phyloP scores from a whole-genome alignment of 2,797 vertebrate genomes.

The Mionectes olivaceus region DNA sequence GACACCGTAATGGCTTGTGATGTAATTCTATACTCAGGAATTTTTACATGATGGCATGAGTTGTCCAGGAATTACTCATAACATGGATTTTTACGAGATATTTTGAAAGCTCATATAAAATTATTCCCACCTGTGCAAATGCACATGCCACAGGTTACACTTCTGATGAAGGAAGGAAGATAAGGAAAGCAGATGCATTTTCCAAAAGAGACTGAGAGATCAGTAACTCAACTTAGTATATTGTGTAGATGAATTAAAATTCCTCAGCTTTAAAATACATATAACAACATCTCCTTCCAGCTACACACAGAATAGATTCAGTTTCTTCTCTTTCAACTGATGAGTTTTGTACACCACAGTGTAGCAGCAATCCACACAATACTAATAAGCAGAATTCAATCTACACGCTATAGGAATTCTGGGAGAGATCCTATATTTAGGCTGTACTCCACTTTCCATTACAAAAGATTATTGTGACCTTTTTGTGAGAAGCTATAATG shows the following conservation, averaged over 20 bases:
- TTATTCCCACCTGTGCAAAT: not conserved
- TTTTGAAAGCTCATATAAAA: not conserved
- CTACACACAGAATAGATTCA: not conserved
- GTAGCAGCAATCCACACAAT: not conserved
- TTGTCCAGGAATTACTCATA: not conserved
- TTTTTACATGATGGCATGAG: not conserved
- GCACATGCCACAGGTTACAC: not conserved
- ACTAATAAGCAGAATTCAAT: conserved; percentile 38
- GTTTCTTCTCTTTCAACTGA: not conserved
- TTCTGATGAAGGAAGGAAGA: not conserved
- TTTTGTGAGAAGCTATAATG: conserved; percentile 57
- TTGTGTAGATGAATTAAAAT: not conserved
- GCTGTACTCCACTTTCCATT: conserved; percentile 33
- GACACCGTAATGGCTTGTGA: not conserved
- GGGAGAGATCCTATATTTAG: conserved; percentile 55
- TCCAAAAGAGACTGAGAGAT: not conserved
- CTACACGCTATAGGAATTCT: not conserved
- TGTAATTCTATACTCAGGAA: not conserved
- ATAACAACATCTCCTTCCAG: not conserved
- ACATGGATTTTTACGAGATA: not conserved
- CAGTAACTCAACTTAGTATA: not conserved
- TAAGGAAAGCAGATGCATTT: not conserved
- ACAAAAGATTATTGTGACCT: conserved; percentile 57
- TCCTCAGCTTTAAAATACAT: not conserved
- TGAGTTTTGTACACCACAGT: not conserved